Evolutionary conservation across 2,113 vertebrate species (phyloP).

Genomic region (Rhabdomys dilectus): DNA sequence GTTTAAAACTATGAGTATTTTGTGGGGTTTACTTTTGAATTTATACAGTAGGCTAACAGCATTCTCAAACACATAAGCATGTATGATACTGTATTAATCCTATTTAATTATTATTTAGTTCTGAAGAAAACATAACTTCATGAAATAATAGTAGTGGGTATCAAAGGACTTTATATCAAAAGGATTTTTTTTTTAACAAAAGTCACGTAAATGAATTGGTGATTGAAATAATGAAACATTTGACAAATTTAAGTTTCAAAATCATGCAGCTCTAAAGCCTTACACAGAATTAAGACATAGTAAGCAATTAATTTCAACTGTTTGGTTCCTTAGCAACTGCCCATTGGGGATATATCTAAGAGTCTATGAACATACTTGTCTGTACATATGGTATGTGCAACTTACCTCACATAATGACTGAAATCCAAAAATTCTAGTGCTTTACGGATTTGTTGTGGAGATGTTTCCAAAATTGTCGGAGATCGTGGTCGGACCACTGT

Average conservation of each 20-base stretch:
- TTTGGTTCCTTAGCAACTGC: background rate
- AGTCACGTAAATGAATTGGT: conserved; percentile 39
- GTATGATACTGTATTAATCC: background rate
- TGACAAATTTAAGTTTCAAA: conserved; percentile 23
- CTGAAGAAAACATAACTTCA: conserved; percentile 30
- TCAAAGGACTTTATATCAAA: conserved; percentile 9
- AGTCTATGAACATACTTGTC: conserved; percentile 25
- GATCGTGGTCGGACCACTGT: background rate
- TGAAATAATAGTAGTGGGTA: background rate
- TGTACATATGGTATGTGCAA: background rate
- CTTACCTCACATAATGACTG: conserved; percentile 86
- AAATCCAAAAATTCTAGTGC: conserved; percentile 83
- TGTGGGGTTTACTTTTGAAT: conserved; percentile 12
- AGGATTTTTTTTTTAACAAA: background rate
- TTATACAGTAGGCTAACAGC: conserved; percentile 8
- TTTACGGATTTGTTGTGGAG: conserved; percentile 70
- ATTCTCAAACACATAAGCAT: conserved; percentile 37
- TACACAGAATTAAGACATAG: conserved; percentile 15
- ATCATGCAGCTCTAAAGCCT: background rate
- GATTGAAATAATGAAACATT: conserved; percentile 28
- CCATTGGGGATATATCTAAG: background rate
- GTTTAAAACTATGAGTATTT: background rate
- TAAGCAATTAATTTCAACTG: conserved; percentile 46
- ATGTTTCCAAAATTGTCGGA: conserved; percentile 65
- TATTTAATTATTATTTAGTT: background rate